Base-by-base conservation (phyloP, 1,140 invertebrate species). In the Habropoda laboriosa region DNA sequence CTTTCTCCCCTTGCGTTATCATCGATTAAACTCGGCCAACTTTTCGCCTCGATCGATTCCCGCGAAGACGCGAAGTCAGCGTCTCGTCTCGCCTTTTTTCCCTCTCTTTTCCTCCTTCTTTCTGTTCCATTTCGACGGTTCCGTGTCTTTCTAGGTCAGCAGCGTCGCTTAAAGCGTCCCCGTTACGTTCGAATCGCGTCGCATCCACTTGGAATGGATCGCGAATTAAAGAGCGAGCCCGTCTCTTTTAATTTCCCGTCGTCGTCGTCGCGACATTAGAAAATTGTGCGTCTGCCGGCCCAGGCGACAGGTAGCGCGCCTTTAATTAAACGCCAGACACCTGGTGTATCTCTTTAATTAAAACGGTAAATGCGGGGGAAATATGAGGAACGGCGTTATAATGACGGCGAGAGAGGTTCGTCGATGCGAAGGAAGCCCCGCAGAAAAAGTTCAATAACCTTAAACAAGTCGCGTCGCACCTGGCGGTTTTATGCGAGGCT, bases 1-100 rank as follows among this genome's bases (percentile, higher is more conserved):
- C 27, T 30, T 16, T 60, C n/a, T 51, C 30, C 18, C 32, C 13
- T 49, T 12, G 13, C 18, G 40, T 60, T 60, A 61, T 61, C 57
- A 47, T 73, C 45, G n/a, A 27, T 51, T 73, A 12, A 35, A 61
- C 30, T 49, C 35, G 55, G 16, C 42, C 8, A 57, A 1, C 42
- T 32, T 73, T 61, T 74, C 51, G n/a, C 40, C 38, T 49, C 71
- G n/a, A 27, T 45, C 49, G 13, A 45, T 27, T 49, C 45, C 58
- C 45, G 30, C 38, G 21, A 72, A 72, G 55, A 72, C 55, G 55
- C 70, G 7, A 60, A 24, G 18, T 73, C 55, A 60, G 70, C 53
- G 40, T 60, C 55, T 60, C 21, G 27, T 67, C 49, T n/a, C n/a
- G n/a, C 27, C 30, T n/a, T 47, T 47, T 21, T n/a, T 3, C 32